phyloP scores from a whole-genome alignment of 2,797 vertebrate species.

The Cygnus olor region DNA sequence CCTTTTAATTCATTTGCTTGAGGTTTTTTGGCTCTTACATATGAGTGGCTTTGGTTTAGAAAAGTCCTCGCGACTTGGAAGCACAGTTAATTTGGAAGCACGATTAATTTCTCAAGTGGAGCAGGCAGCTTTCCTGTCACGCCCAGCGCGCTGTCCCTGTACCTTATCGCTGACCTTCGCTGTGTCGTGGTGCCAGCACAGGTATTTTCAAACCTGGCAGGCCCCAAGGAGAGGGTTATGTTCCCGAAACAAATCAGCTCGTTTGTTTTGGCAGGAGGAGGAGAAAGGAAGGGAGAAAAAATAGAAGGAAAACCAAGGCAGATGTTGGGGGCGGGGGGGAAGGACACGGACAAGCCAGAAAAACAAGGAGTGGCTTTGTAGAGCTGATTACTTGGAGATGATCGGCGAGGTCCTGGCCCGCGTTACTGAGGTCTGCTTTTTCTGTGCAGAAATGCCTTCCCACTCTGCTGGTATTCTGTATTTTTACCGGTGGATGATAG shows the following conservation, averaged over 20 bases:
- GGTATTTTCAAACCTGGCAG: not conserved
- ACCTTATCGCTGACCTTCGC: not conserved
- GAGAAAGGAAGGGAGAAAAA: not conserved
- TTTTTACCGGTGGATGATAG: not conserved
- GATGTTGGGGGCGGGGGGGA: not conserved
- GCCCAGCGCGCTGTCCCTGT: fast-evolving
- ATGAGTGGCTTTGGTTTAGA: not conserved
- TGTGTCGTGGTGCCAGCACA: not conserved
- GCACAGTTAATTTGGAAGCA: slow-evolving; percentile 6
- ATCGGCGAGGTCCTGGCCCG: not conserved
- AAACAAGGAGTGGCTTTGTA: slow-evolving; percentile 37
- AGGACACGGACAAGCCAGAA: not conserved
- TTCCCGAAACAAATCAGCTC: not conserved
- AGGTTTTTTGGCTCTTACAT: not conserved
- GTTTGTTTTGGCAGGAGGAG: not conserved
- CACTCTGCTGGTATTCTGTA: not conserved
- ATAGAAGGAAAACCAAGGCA: not conserved
- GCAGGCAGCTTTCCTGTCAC: not conserved
- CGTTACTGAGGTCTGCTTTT: not conserved
- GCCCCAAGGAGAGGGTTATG: not conserved
- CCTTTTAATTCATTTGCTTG: not conserved
- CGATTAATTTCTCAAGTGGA: not conserved
- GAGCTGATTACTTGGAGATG: not conserved
- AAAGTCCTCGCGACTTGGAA: not conserved
- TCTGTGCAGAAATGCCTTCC: not conserved